Percentiles rank a stretch among this genome's conserved stretches.
phyloP scores from a whole-genome alignment of 2,113 vertebrate genomes.

The Erythrocercus mccallii region DNA sequence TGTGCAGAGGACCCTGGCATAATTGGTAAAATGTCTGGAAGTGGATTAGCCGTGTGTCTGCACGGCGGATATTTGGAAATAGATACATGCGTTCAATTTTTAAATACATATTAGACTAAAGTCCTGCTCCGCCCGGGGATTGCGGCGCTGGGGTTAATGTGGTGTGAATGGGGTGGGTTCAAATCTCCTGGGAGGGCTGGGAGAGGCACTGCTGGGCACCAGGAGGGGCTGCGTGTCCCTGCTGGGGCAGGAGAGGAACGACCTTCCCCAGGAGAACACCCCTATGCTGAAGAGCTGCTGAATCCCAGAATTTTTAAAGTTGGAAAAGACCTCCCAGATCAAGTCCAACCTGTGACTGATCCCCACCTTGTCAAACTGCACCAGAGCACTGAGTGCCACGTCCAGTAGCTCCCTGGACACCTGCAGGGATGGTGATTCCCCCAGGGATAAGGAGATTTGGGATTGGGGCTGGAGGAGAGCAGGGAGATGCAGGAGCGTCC shows the following conservation, averaged over 20 bases:
- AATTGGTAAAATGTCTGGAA: conserved; percentile 45
- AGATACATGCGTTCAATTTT: not conserved
- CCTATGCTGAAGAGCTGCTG: not conserved
- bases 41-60: not conserved
- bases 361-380: not conserved
- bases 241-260: not conserved
- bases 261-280: accelerated
- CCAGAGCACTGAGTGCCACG: accelerated
- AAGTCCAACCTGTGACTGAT: not conserved
- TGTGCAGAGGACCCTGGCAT: conserved; percentile 22
- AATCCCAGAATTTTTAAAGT: not conserved
- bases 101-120: conserved; percentile 38
- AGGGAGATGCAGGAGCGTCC: not conserved
- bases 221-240: not conserved
- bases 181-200: not conserved
- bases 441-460: not conserved
- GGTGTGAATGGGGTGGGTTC: not conserved
- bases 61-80: not conserved
- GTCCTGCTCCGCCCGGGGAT: not conserved
- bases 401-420: not conserved
- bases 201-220: not conserved
- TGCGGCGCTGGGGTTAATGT: not conserved
- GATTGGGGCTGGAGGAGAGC: not conserved
- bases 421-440: not conserved
- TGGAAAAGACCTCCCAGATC: not conserved